Conservation (phyloP, 1,140 invertebrate species). For the Aphelenchoides fujianensis region DNA sequence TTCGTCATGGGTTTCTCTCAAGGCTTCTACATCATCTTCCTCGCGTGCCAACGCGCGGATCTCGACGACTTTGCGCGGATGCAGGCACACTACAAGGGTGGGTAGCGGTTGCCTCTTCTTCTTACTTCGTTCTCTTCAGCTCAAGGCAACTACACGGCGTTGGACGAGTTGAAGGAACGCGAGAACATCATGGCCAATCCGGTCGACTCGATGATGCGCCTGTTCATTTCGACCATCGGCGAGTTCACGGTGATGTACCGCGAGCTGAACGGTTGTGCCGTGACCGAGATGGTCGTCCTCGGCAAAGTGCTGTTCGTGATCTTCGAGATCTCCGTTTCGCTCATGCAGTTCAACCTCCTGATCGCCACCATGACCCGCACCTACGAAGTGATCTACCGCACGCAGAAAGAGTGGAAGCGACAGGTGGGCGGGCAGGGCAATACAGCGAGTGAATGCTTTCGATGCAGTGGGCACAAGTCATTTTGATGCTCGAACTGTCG, state of each 20-base stretch:
- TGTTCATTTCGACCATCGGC: conserved; percentile 95
- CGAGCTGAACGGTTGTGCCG: conserved; percentile 70
- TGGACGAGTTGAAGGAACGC: background rate
- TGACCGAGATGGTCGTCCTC: conserved; percentile 21
- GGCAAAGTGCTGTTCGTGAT: conserved; percentile 82
- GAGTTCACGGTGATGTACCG: conserved; percentile 91
- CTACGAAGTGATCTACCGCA: conserved; percentile 89
- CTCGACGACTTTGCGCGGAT: background rate
- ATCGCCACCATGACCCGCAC: conserved; percentile 99
- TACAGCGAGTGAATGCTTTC: too few species aligned
- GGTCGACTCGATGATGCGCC: conserved; percentile 86
- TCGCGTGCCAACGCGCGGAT: conserved; percentile 36
- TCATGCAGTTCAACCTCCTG: conserved; percentile 93
- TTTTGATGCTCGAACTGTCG: conserved; percentile 90
- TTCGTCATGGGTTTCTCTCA: conserved; percentile 97
- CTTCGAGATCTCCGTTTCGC: conserved; percentile 91
- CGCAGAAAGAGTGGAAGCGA: conserved; percentile 93
- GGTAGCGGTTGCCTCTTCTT: conserved; percentile 7
- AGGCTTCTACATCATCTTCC: conserved; percentile 67
- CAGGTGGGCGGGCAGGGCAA: conserved; percentile 70
- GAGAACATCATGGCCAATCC: conserved; percentile 67
- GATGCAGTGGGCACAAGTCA: conserved; percentile 87
- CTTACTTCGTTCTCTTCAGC: background rate
- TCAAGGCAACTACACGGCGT: background rate
- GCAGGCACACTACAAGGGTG: background rate